Percentiles rank a stretch among this genome's conserved stretches.
Conservation (phyloP, 2,113 vertebrate species). For the Limanda limanda region DNA sequence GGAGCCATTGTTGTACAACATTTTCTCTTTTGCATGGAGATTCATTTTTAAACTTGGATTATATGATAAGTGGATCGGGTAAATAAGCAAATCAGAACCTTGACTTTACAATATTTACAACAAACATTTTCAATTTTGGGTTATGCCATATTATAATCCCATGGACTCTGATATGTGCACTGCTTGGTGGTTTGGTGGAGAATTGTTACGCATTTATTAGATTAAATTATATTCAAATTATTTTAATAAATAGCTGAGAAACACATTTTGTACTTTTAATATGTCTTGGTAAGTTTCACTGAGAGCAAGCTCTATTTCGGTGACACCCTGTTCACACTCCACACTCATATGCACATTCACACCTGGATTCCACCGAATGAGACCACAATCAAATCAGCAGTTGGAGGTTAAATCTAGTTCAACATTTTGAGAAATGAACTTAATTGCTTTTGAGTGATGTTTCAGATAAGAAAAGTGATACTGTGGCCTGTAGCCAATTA, state of each 20-base stretch:
- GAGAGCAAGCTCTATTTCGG: neutral
- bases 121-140: neutral
- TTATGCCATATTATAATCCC: neutral
- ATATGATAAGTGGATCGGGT: too few species aligned
- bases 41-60: neutral
- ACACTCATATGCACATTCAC: neutral
- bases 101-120: neutral
- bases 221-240: too few species aligned
- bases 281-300: neutral
- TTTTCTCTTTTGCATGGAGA: neutral
- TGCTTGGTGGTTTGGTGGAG: neutral
- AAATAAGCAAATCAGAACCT: neutral
- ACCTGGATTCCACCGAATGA: neutral
- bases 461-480: neutral
- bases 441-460: neutral
- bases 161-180: neutral
- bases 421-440: neutral
- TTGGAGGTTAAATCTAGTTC: neutral
- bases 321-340: constrained; percentile 7
- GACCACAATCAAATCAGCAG: neutral
- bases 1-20: neutral
- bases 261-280: too few species aligned
- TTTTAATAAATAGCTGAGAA: too few species aligned
- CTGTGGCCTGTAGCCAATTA: neutral
- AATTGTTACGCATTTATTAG: too few species aligned